Base-by-base conservation (phyloP, 92 coral and sea anemone genomes). In the Palythoa grandis region DNA sequence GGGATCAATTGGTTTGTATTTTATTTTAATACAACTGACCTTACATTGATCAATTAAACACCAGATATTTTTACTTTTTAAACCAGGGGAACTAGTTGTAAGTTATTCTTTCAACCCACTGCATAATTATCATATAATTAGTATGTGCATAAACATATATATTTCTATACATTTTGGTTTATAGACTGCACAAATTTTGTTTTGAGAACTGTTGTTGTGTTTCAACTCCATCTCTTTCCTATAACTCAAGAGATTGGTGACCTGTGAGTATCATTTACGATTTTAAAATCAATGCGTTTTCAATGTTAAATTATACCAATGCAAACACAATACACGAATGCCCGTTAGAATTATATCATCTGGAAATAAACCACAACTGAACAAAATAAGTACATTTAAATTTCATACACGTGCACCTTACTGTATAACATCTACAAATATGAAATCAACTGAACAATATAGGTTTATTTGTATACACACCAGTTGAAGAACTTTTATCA, bases 231-330 rank as follows among this genome's bases (percentile, higher is more conserved):
- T 80, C 60, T 78, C 72, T 68, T 47, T 74, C 85, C 85, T 80
- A 80, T 66, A 80, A 80, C 75, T 80, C 58, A 80, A 80, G 82
- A 80, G 61, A 80, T 70, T 80, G 85, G 74, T 47, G 74, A 80
- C 85, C 58, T 12, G 85, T 80, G 73, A 80, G 85, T 80, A 80
- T 80, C 56, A 67, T 13, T n/a, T 29, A 24, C 71, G 20, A n/a
- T 63, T 63, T 25, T 47, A 4, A 80, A 65, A 65, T 66, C 71
- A 78, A 57, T n/a, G 40, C 20, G 0, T 48, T 16, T 15, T 40
- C 16, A 20, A 80, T 13, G 53, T 9, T 17, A 67, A 67, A 40
- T 17, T 3, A 50, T 54, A 48, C 14, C 15, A 16, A 40, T 2
- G 47, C 56, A 43, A 80, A 22, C 75, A 53, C 60, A 13, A 37